These are phyloP conservation scores for Xenops minutus DNA, from an alignment of 2,797 vertebrate genomes.

Conservation along the genomic window DNA sequence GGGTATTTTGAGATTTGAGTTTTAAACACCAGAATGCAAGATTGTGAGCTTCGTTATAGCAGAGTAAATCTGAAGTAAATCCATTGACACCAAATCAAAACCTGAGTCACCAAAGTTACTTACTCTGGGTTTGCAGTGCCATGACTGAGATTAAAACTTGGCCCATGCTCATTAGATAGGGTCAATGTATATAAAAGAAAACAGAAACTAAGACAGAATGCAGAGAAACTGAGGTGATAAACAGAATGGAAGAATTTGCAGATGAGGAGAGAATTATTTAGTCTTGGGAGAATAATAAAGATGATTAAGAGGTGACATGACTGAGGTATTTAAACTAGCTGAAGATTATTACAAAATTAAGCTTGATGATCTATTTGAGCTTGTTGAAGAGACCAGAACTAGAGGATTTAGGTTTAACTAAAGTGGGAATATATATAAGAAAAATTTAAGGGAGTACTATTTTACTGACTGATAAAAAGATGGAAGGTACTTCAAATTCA, in stretches of 20 bases:
- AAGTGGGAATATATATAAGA: constrained; percentile 44
- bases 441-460: constrained; percentile 30
- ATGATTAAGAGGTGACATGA: constrained; percentile 44
- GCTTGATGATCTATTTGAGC: constrained; percentile 47
- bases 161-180: not conserved
- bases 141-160: not conserved
- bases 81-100: not conserved
- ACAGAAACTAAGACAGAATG: not conserved
- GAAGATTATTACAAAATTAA: constrained; percentile 62
- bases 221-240: not conserved
- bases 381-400: constrained; percentile 36
- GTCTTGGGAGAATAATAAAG: constrained; percentile 45
- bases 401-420: constrained; percentile 53
- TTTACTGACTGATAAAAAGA: constrained; percentile 35
- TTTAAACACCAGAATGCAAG: not conserved
- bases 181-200: not conserved
- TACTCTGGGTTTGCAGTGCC: not conserved
- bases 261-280: constrained; percentile 1
- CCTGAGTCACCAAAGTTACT: not conserved
- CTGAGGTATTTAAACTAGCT: constrained; percentile 20
- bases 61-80: not conserved
- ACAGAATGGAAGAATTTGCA: constrained; percentile 20
- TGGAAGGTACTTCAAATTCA: constrained; percentile 40
- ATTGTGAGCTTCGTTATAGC: not conserved
- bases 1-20: not conserved